Conservation (phyloP, 2,113 vertebrate species). For the Felis chaus region DNA sequence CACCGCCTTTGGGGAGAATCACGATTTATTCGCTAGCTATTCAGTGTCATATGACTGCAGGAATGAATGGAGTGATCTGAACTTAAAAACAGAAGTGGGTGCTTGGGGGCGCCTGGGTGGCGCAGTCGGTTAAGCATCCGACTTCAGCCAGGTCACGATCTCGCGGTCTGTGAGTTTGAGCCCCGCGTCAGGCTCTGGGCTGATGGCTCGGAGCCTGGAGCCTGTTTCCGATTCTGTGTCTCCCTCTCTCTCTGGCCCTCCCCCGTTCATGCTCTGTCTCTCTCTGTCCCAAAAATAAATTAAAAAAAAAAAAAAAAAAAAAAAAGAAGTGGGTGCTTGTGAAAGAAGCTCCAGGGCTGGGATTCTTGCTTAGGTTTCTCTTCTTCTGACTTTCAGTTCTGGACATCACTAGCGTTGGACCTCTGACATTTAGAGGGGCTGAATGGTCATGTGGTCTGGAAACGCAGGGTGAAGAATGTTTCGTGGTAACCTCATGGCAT, state of each 20-base stretch:
- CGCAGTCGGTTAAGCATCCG: too few species aligned
- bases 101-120: background rate
- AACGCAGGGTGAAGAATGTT: background rate
- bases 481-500: background rate
- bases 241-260: too few species aligned
- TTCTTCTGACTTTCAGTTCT: conserved; percentile 33
- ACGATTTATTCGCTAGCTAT: conserved; percentile 1
- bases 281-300: too few species aligned
- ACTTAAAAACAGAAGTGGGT: background rate
- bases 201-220: too few species aligned
- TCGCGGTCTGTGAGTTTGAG: too few species aligned
- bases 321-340: background rate
- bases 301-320: too few species aligned
- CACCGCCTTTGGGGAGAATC: background rate
- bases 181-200: too few species aligned
- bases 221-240: too few species aligned
- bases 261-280: too few species aligned
- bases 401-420: background rate
- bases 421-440: background rate
- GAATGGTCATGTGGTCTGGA: background rate
- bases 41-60: background rate
- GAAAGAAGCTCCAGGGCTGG: background rate
- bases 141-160: too few species aligned
- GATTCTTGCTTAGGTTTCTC: background rate
- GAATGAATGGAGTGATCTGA: background rate